phyloP scores from a whole-genome alignment of 2,797 vertebrate genomes.

The Epinephelus malabaricus region DNA sequence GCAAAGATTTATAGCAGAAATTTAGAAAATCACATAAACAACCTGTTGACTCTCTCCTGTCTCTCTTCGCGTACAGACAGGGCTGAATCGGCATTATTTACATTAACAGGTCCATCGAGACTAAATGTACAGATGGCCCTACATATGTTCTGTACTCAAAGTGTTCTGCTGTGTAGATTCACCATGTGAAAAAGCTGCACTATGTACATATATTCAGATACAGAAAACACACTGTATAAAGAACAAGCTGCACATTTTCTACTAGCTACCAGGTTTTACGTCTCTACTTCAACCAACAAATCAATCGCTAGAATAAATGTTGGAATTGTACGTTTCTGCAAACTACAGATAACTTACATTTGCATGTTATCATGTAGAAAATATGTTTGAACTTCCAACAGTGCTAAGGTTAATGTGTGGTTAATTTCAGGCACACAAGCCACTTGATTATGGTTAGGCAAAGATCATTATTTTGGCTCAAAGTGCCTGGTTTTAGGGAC shows the following conservation, averaged over 20 bases:
- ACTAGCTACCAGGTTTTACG: no score
- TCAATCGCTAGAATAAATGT: no score
- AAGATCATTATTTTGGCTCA: no score
- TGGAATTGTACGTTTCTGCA: no score
- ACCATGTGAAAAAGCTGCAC: slow-evolving; percentile 15
- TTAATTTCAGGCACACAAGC: no score
- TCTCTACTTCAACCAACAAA: no score
- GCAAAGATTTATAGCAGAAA: slow-evolving; percentile 8
- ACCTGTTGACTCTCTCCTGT: not conserved
- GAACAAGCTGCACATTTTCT: slow-evolving; percentile 4
- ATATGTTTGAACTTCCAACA: no score
- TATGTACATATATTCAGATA: slow-evolving; percentile 9
- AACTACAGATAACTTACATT: no score
- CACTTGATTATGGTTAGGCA: no score
- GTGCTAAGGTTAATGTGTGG: no score
- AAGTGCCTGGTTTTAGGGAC: no score
- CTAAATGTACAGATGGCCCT: slow-evolving; percentile 65
- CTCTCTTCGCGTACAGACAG: not conserved
- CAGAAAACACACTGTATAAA: slow-evolving; percentile 9
- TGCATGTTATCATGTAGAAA: no score
- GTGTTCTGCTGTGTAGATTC: slow-evolving; percentile 29
- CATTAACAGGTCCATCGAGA: slow-evolving; percentile 23
- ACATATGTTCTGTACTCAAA: slow-evolving; percentile 57
- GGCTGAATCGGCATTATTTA: slow-evolving; percentile 35
- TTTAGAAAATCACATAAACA: not conserved